Base-by-base conservation (phyloP, 2,113 vertebrate genomes). In the Hymenochirus boettgeri region DNA sequence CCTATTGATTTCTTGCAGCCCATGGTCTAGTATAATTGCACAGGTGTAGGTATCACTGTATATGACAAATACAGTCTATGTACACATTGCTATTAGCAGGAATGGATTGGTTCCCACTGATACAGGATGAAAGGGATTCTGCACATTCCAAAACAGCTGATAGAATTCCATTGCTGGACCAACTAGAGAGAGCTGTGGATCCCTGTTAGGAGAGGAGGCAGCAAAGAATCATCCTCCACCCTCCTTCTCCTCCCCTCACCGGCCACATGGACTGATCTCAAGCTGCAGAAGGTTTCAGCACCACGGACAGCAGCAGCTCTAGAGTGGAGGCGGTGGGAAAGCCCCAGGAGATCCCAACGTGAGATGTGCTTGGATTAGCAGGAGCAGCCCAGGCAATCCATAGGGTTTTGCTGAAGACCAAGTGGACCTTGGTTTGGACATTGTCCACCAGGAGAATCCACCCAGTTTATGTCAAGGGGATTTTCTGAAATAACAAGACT, bases 111-210 rank as follows among this genome's bases (percentile, higher is more conserved):
- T n/a, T n/a, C n/a, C n/a, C n/a, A n/a, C n/a, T n/a, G n/a, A n/a
- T n/a, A n/a, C n/a, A n/a, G 39, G 39, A 13, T n/a, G 39, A 42
- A 13, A 42, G 7, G 15, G 39, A 24, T 24, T 24, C 7, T 25
- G n/a, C 25, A 8, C 64, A 59, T 67, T 67, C 64, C 64, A 59
- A 24, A 66, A 66, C 64, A 67, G 56, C 64, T 59, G 47, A 29
- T 51, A 18, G 27, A 48, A 67, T 67, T 67, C 64, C 64, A 59
- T 27, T 13, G 24, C 56, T 59, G 31, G 42, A 39, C n/a, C 22
- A 55, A 53, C 64, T 67, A 67, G 64, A 67, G 64, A 67, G 64
- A 67, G 64, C 64, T 67, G 56, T 67, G 54, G 45, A 46, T 67
- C 64, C 46, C 25, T 17, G 22, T 39, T n/a, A 22, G 24, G 46